These are phyloP conservation scores for Lucilia sericata DNA, from an alignment of 1,140 invertebrate species.

Conservation along the genomic window DNA sequence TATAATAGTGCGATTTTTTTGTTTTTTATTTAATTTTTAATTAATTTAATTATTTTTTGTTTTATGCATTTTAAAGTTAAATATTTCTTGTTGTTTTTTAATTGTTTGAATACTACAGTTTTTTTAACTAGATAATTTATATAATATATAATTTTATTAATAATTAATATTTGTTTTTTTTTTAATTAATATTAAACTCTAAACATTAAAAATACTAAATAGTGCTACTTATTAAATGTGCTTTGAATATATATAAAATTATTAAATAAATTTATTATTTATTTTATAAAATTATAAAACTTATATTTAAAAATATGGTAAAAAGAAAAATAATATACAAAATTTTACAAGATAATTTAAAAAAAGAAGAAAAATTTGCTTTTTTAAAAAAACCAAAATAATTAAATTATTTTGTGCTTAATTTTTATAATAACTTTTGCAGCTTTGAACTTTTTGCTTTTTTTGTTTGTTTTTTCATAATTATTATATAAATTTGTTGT, in stretches of 20 bases:
- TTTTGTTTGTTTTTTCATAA: too few species aligned
- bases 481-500: too few species aligned
- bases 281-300: neutral
- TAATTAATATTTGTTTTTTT: neutral
- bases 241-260: neutral
- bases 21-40: neutral
- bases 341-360: neutral
- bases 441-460: neutral
- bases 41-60: neutral
- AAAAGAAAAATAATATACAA: neutral
- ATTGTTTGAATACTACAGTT: neutral
- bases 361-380: neutral
- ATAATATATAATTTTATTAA: neutral
- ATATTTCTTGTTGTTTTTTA: neutral
- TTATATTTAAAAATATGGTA: neutral
- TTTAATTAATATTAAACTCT: neutral
- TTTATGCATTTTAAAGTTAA: neutral
- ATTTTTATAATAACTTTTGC: conserved; percentile 49
- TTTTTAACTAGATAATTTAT: conserved; percentile 24
- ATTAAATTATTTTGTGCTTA: conserved; percentile 67
- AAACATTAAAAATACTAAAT: conserved; percentile 14
- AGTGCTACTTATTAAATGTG: conserved; percentile 20
- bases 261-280: neutral
- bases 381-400: conserved; percentile 57
- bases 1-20: conserved; percentile 1